A percentile compares a stretch with the other conserved stretches of the same genome.
Conservation (phyloP, 2,113 vertebrate species). For the Pandion haliaetus region DNA sequence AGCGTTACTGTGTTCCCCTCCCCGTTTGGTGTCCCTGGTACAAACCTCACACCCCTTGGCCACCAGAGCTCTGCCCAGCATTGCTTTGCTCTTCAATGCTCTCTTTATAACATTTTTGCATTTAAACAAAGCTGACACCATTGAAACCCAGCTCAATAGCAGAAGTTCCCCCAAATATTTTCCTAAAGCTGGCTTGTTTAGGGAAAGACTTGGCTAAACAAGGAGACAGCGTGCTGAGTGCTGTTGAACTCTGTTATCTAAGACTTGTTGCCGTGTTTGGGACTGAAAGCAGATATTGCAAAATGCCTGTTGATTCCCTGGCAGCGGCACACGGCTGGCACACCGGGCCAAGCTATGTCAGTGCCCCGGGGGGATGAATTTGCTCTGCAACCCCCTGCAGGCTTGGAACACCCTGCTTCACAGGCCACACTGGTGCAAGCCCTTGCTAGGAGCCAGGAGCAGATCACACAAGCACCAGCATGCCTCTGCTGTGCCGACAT, state of each 20-base stretch:
- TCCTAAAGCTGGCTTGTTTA: not conserved
- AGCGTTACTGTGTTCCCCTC: not conserved
- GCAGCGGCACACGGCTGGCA: not conserved
- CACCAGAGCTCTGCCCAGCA: not conserved
- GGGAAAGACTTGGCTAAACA: not conserved
- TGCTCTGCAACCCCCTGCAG: not conserved
- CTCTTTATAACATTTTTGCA: constrained; percentile 29
- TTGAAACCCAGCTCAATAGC: not conserved
- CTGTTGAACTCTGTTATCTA: not conserved
- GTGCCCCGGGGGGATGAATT: not conserved
- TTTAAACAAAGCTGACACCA: not conserved
- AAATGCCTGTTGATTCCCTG: not conserved
- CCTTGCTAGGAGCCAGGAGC: not conserved
- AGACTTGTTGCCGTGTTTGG: not conserved
- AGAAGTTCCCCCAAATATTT: constrained; percentile 50
- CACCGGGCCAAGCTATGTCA: not conserved
- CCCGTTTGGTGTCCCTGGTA: not conserved
- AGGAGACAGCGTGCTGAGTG: not conserved
- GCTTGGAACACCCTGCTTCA: not conserved
- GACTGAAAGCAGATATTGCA: not conserved
- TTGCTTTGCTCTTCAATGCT: not conserved
- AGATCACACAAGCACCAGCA: not conserved
- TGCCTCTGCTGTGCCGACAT: not conserved
- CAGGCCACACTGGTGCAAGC: not conserved
- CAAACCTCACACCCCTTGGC: not conserved